These are phyloP conservation scores for Neoniphon sammara DNA, from an alignment of 2,797 vertebrate genomes.

Conservation along the genomic window DNA sequence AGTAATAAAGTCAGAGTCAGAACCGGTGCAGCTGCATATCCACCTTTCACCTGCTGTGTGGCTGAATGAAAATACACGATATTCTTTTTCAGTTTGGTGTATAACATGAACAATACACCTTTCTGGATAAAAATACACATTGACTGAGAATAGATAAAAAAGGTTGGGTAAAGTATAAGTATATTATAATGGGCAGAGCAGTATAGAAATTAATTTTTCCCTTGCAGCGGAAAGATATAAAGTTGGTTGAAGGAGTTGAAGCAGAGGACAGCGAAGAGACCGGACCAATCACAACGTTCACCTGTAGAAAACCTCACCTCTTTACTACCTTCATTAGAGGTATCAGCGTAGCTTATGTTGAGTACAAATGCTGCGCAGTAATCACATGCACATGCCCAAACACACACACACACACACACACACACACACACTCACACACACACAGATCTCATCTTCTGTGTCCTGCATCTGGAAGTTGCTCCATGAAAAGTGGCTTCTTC, in stretches of 20 bases:
- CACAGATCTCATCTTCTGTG: constrained; percentile 68
- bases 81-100: constrained; percentile 47
- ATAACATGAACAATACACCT: constrained; percentile 24
- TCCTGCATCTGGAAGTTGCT: constrained; percentile 85
- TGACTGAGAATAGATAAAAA: neutral
- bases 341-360: constrained; percentile 42
- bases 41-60: constrained; percentile 66
- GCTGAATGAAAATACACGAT: constrained; percentile 56
- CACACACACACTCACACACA: constrained; percentile 44
- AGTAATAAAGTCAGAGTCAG: constrained; percentile 75
- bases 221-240: constrained; percentile 42
- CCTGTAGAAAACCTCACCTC: constrained; percentile 46
- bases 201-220: constrained; percentile 13
- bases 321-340: constrained; percentile 58
- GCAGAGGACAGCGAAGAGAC: constrained; percentile 19
- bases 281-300: constrained; percentile 41
- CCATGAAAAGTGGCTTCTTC: constrained; percentile 85
- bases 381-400: constrained; percentile 64
- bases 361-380: constrained; percentile 45
- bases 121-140: constrained; percentile 26
- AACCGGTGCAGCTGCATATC: constrained; percentile 65
- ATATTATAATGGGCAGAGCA: constrained; percentile 5
- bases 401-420: constrained; percentile 21
- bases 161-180: neutral
- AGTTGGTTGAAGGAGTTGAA: constrained; percentile 31